Percentiles rank a stretch among this genome's conserved stretches.
These are phyloP conservation scores for Enteromius anoplus DNA, from an alignment of 2,797 vertebrate species.

Conservation along the genomic window DNA sequence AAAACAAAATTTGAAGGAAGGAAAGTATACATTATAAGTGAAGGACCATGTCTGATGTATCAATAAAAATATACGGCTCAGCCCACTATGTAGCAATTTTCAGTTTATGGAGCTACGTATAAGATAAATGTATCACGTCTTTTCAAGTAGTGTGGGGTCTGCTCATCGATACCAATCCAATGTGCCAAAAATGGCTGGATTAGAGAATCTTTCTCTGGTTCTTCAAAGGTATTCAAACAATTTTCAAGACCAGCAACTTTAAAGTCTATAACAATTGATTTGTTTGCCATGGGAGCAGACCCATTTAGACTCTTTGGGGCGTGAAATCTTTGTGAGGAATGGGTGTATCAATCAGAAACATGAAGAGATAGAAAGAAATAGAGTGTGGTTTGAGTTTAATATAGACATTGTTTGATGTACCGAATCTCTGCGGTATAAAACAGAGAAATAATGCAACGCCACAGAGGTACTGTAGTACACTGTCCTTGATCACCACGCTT, in stretches of 20 bases:
- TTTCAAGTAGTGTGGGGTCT: constrained; percentile 44
- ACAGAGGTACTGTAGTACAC: constrained; percentile 18
- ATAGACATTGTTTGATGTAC: constrained; percentile 72
- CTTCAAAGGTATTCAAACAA: constrained; percentile 78
- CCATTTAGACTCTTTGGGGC: constrained; percentile 78
- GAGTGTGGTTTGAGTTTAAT: constrained; percentile 69
- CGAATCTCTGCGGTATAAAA: constrained; percentile 58
- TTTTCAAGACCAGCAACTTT: constrained; percentile 84
- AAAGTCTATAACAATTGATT: constrained; percentile 84
- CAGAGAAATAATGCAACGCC: constrained; percentile 51
- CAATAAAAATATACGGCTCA: constrained; percentile 9
- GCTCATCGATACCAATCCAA: constrained; percentile 56
- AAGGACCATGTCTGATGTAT: constrained; percentile 4
- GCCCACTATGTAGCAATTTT: constrained; percentile 27
- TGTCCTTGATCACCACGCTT: constrained; percentile 21
- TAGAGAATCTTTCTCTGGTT: constrained; percentile 58
- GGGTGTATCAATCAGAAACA: constrained; percentile 81
- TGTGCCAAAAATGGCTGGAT: constrained; percentile 59
- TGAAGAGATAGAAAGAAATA: constrained; percentile 53
- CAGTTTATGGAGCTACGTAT: constrained; percentile 23
- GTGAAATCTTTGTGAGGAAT: constrained; percentile 81
- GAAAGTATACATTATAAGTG: constrained; percentile 2
- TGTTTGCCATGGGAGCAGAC: constrained; percentile 81
- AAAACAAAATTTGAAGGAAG: constrained; percentile 6
- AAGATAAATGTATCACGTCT: constrained; percentile 40